These are phyloP conservation scores for Oscheius sp. DNA, from an alignment of 2,888 invertebrate species.

Conservation along the genomic window DNA sequence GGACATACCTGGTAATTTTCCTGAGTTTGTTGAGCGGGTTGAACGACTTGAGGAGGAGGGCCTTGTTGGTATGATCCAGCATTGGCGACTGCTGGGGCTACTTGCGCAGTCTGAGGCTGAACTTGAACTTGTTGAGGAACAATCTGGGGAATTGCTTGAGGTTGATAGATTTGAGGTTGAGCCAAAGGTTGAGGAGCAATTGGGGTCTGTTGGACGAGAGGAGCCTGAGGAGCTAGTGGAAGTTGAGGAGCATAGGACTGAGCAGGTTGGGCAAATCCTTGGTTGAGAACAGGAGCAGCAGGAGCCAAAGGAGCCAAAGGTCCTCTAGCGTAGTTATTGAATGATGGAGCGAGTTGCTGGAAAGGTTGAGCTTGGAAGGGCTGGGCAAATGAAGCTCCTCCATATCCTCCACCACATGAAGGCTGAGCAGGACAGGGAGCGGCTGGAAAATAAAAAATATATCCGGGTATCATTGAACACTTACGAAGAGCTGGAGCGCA, in stretches of 20 bases:
- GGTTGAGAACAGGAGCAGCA: too few species aligned
- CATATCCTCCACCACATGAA: slow-evolving; percentile 25
- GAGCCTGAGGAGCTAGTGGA: slow-evolving; percentile 4
- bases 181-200: neutral
- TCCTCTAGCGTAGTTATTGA: neutral
- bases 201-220: neutral
- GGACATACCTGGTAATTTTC: slow-evolving; percentile 17
- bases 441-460: neutral
- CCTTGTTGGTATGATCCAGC: slow-evolving; percentile 24
- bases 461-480: neutral
- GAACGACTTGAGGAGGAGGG: slow-evolving; percentile 6
- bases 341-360: neutral
- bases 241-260: too few species aligned
- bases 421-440: slow-evolving; percentile 19
- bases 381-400: neutral
- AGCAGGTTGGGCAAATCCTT: too few species aligned
- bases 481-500: slow-evolving; percentile 26
- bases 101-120: neutral
- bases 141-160: slow-evolving; percentile 18
- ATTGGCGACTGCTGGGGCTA: neutral
- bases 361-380: neutral
- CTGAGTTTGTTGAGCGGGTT: slow-evolving; percentile 9
- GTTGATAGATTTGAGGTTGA: slow-evolving; percentile 9
- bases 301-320: neutral
- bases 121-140: neutral